Evolutionary conservation across 1,140 invertebrate species (phyloP), one percentile per base, ranked within the genome.

Genomic region (Teleopsis dalmanni): DNA sequence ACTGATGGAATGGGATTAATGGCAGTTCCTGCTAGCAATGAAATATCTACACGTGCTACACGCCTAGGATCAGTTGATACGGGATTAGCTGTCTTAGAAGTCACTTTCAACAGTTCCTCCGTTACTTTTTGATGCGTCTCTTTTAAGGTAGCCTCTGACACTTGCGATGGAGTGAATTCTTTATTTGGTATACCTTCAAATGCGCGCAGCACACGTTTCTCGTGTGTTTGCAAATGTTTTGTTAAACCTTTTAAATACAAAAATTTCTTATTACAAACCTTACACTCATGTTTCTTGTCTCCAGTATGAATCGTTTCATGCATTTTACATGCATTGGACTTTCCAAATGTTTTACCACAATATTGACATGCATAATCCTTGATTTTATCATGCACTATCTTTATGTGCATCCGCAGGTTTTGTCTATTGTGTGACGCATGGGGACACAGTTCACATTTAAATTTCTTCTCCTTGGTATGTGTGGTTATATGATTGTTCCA

Each of bases 231-330:
- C n/a, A 68, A 44, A 55, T 68, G 65, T 44, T 68, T 67, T 0
- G 64, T 67, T 3, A 68, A 31, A 22, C 62, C 65, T 53, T 67
- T 68, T n/a, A 62, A 60, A 41, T 67, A 68, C 9, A 68, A 55
- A 48, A 69, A 69, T 34, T 62, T 63, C 29, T 68, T 68, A 11
- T 61, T 60, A 18, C 65, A 69, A 11, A 69, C 65, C 43, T 68
- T 68, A 50, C 65, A 69, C 29, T 65, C 65, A 43, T 61, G 65
- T 3, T 61, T 59, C 34, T 67, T 72, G 47, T 75, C 78, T 0
- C 81, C 81, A 26, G 66, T 70, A 51, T 70, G 66, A 3, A 59
- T 70, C 65, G 66, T 70, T 49, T 66, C 62, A 27, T 70, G 66
- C 26, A 69, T 66, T 47, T 69, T 68, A 19, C 66, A 65, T 7